Evolutionary conservation across 2,113 vertebrate species (phyloP).

Genomic region (Myocastor coypus): DNA sequence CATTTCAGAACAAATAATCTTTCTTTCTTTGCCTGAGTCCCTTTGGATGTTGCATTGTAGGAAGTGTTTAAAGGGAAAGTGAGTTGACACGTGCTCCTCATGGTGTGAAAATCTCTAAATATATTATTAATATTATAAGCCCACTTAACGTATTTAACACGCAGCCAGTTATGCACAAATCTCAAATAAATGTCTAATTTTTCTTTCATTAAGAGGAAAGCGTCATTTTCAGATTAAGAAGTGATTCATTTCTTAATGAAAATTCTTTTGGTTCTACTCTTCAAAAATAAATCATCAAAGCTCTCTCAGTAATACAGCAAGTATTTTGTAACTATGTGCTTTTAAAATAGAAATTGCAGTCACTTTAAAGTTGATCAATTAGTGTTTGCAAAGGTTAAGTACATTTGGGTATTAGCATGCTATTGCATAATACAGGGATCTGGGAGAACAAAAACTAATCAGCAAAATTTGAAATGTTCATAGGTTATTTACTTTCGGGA

Average conservation of each 20-base stretch:
- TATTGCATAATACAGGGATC: conserved; percentile 41
- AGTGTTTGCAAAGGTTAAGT: conserved; percentile 69
- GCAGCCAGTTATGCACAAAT: conserved; percentile 53
- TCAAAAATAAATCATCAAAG: conserved; percentile 72
- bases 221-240: conserved; percentile 73
- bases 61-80: conserved; percentile 1
- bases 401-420: conserved; percentile 54
- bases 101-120: conserved; percentile 60
- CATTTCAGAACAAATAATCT: conserved; percentile 32
- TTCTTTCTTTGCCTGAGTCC: not conserved
- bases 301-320: conserved; percentile 53
- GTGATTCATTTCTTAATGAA: conserved; percentile 56
- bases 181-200: conserved; percentile 49
- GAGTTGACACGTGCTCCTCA: conserved; percentile 22
- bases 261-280: conserved; percentile 67
- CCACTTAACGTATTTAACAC: conserved; percentile 58
- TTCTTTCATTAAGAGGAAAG: conserved; percentile 58
- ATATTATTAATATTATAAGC: conserved; percentile 55
- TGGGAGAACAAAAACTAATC: conserved; percentile 49
- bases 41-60: not conserved
- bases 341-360: conserved; percentile 72
- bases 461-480: conserved; percentile 48
- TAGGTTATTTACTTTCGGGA: conserved; percentile 26
- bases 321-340: conserved; percentile 67
- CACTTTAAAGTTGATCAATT: conserved; percentile 69